Evolutionary conservation across 1,140 invertebrate species (phyloP).

Genomic region (Zaprionus capensis): DNA sequence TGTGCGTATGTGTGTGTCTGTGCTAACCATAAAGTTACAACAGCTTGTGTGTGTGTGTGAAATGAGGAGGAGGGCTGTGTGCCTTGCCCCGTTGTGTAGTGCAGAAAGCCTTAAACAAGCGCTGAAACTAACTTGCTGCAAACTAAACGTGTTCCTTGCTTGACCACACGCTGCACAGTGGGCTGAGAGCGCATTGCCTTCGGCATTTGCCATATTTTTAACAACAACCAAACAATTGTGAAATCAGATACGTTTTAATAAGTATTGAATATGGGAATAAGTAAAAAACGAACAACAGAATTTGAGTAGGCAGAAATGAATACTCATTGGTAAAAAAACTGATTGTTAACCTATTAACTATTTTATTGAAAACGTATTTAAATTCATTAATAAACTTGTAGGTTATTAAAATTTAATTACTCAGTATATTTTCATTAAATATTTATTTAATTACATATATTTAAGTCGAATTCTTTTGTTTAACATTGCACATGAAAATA

Average conservation of each 20-base stretch:
- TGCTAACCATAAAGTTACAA: slow-evolving; percentile 29
- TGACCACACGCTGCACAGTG: slow-evolving; percentile 29
- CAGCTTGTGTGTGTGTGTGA: not conserved
- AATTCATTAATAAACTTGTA: too few species aligned
- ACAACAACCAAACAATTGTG: too few species aligned
- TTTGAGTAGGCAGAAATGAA: too few species aligned
- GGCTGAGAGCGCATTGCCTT: not conserved
- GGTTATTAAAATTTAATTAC: too few species aligned
- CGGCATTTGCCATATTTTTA: too few species aligned
- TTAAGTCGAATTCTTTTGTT: too few species aligned
- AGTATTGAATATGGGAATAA: not conserved
- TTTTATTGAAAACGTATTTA: too few species aligned
- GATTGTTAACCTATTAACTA: not conserved
- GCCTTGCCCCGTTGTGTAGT: not conserved
- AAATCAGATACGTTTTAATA: not conserved
- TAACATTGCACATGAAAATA: too few species aligned
- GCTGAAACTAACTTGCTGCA: slow-evolving; percentile 30
- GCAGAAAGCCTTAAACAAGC: slow-evolving; percentile 11
- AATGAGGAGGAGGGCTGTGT: not conserved
- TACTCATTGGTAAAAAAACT: not conserved
- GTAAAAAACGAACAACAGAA: not conserved
- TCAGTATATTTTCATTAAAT: too few species aligned
- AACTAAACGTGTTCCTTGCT: slow-evolving; percentile 25
- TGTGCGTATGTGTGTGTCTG: slow-evolving; percentile 10
- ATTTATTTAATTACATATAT: too few species aligned